These are phyloP conservation scores for Mesorhabditis belari DNA, from an alignment of 2,888 invertebrate species.

Conservation along the genomic window DNA sequence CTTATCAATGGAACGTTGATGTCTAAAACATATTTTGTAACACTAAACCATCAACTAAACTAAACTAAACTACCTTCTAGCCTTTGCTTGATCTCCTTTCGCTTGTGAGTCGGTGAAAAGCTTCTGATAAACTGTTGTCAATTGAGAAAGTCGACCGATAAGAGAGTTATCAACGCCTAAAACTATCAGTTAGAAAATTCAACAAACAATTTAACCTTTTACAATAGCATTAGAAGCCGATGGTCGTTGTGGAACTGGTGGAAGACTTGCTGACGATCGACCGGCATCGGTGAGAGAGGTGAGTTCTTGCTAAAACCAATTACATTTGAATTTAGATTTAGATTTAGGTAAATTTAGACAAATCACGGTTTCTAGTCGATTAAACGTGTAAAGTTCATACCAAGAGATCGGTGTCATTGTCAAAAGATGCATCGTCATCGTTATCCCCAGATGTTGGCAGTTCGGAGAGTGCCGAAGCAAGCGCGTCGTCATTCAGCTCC, in stretches of 20 bases:
- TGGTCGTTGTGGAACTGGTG: not conserved
- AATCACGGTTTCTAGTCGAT: too few relatives aligned
- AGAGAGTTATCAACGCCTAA: not conserved
- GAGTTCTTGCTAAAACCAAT: not conserved
- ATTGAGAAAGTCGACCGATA: constrained; percentile 1
- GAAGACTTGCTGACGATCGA: not conserved
- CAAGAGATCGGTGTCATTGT: not conserved
- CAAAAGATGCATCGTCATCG: constrained; percentile 3
- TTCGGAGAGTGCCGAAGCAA: constrained; percentile 21
- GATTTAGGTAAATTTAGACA: too few relatives aligned
- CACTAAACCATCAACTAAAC: not conserved
- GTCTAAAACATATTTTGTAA: constrained; percentile 2
- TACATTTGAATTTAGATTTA: too few relatives aligned
- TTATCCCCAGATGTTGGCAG: constrained; percentile 9
- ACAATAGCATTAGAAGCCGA: not conserved
- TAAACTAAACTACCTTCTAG: not conserved
- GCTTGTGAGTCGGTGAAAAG: constrained; percentile 14
- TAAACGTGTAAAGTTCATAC: not conserved
- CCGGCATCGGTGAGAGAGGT: not conserved
- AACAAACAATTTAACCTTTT: too few relatives aligned
- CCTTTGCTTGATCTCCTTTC: not conserved
- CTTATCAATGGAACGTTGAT: constrained; percentile 22
- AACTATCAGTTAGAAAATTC: not conserved
- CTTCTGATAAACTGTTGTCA: constrained; percentile 21
- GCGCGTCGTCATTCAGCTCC: constrained; percentile 13